Conservation (phyloP, 2,113 vertebrate species). For the Dicentrarchus labrax region DNA sequence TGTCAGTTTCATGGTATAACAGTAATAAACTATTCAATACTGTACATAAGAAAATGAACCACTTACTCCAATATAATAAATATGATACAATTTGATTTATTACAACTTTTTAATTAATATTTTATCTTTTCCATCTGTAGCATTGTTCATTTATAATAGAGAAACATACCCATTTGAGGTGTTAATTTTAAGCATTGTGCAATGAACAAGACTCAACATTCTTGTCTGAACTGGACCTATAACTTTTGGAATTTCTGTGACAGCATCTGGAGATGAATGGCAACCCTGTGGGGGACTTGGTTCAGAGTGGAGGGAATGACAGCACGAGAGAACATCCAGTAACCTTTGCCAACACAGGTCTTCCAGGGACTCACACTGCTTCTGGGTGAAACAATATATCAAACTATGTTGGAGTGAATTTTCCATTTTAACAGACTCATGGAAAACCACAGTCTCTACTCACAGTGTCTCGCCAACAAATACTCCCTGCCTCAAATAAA, state of each 20-base stretch:
- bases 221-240: not conserved
- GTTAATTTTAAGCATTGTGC: not conserved
- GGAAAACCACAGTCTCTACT: not conserved
- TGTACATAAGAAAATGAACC: too few species aligned
- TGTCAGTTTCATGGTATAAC: too few species aligned
- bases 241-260: constrained; percentile 6
- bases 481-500: not conserved
- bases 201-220: not conserved
- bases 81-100: not conserved
- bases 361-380: not conserved
- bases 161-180: not conserved
- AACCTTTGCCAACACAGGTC: not conserved
- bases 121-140: not conserved
- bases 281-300: not conserved
- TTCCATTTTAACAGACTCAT: constrained; percentile 12
- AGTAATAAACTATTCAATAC: too few species aligned
- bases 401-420: constrained; percentile 1
- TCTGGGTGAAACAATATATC: constrained; percentile 21
- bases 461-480: not conserved
- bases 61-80: not conserved
- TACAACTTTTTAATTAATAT: not conserved
- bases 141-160: not conserved
- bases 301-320: not conserved
- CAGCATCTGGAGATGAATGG: not conserved
- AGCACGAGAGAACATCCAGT: not conserved